Percentiles rank a stretch among this genome's conserved stretches.
Evolutionary conservation across 2,888 invertebrate species (phyloP).

Genomic region (Pterostichus niger): DNA sequence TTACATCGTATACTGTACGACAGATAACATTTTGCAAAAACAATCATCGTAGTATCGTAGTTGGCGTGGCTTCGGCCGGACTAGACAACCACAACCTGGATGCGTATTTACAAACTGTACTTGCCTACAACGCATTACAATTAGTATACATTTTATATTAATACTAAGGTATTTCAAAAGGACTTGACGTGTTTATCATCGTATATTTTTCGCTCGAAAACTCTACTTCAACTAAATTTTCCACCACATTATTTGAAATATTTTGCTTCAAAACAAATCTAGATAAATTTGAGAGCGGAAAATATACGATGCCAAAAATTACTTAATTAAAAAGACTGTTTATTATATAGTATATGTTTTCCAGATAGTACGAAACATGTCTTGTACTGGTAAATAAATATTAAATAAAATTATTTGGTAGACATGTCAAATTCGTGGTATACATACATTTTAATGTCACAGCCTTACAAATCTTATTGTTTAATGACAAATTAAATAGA

Average conservation of each 20-base stretch:
- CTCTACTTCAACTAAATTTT: no score
- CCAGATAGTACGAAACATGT: slow-evolving; percentile 5
- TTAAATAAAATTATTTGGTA: slow-evolving; percentile 9
- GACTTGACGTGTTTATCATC: no score
- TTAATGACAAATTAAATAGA: slow-evolving; percentile 29
- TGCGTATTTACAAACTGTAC: slow-evolving; percentile 47
- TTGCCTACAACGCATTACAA: slow-evolving; percentile 22
- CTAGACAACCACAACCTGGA: slow-evolving; percentile 22
- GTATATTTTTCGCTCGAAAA: no score
- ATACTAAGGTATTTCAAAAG: no score
- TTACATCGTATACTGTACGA: slow-evolving; percentile 67
- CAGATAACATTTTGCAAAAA: slow-evolving; percentile 64
- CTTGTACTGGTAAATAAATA: slow-evolving; percentile 11
- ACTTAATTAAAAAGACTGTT: slow-evolving; percentile 1
- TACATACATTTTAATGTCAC: slow-evolving; percentile 43
- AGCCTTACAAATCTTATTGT: slow-evolving; percentile 47
- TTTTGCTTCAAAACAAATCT: no score
- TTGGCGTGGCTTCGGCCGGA: slow-evolving; percentile 24
- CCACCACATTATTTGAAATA: no score
- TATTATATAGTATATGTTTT: no score
- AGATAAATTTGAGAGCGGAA: no score
- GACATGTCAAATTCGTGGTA: slow-evolving; percentile 40
- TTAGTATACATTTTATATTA: slow-evolving; percentile 14
- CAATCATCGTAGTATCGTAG: slow-evolving; percentile 42
- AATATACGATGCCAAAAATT: neutral